Percentiles rank a stretch among this genome's conserved stretches.
phyloP scores from a whole-genome alignment of 2,888 invertebrate species.

The Tetropium fuscum region DNA sequence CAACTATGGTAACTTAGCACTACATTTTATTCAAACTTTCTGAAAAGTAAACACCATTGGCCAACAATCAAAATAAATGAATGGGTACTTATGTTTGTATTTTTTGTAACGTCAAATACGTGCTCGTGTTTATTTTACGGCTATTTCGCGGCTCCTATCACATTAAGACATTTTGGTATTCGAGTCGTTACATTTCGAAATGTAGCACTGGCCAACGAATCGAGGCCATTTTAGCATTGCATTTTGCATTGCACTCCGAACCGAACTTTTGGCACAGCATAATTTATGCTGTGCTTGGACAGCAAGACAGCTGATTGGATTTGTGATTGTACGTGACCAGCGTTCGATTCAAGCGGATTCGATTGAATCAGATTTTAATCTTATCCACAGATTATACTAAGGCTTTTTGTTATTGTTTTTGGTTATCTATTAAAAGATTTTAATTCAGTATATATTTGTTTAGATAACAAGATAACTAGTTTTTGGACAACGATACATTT shows the following conservation, averaged over 20 bases:
- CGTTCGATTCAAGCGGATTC: background rate
- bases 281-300: background rate
- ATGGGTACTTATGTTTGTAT: background rate
- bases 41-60: constrained; percentile 11
- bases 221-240: constrained; percentile 21
- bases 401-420: too few relatives aligned
- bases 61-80: constrained; percentile 4
- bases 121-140: constrained; percentile 2
- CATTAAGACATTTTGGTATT: constrained; percentile 11
- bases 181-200: constrained; percentile 15
- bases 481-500: too few relatives aligned
- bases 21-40: constrained; percentile 23
- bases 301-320: constrained; percentile 10
- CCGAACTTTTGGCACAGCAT: too few relatives aligned
- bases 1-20: constrained; percentile 4
- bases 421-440: too few relatives aligned
- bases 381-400: too few relatives aligned
- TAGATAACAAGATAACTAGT: too few relatives aligned
- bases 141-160: constrained; percentile 7
- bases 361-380: too few relatives aligned
- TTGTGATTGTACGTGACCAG: background rate
- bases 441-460: too few relatives aligned
- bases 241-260: constrained; percentile 2
- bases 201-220: constrained; percentile 5
- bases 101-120: too few relatives aligned